A percentile compares a stretch with the other conserved stretches of the same genome.
Evolutionary conservation across 2,797 vertebrate species (phyloP).

Genomic region (Margarornis squamiger): DNA sequence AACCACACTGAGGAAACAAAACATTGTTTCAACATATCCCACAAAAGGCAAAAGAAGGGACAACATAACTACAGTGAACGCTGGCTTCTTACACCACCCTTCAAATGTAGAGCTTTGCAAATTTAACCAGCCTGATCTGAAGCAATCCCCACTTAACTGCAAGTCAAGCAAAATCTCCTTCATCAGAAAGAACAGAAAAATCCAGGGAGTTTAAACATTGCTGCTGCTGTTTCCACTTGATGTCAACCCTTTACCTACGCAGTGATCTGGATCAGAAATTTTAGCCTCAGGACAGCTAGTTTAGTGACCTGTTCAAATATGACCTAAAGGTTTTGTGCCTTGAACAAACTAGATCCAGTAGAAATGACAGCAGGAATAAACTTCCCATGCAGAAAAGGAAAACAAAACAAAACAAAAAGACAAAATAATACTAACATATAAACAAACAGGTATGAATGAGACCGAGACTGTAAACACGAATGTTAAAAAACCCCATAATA

Average conservation of each 20-base stretch:
- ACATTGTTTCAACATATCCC: background rate
- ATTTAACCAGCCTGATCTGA: background rate
- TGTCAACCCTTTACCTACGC: background rate
- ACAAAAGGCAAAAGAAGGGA: background rate
- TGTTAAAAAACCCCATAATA: background rate
- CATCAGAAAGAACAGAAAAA: constrained; percentile 1
- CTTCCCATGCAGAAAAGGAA: background rate
- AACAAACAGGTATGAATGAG: background rate
- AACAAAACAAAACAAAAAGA: background rate
- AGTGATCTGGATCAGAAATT: background rate
- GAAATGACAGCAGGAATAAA: background rate
- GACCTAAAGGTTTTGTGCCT: background rate
- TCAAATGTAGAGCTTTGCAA: background rate
- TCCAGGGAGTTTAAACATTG: background rate
- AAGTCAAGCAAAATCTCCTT: background rate
- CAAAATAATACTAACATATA: background rate
- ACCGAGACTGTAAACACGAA: background rate
- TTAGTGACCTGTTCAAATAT: background rate
- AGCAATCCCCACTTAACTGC: background rate
- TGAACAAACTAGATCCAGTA: background rate
- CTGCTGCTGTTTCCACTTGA: background rate
- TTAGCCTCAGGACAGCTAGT: background rate
- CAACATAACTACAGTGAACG: background rate
- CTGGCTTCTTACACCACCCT: background rate
- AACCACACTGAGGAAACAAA: background rate